Base-by-base conservation (phyloP, 2,888 invertebrate genomes). In the Netelia melanura region DNA sequence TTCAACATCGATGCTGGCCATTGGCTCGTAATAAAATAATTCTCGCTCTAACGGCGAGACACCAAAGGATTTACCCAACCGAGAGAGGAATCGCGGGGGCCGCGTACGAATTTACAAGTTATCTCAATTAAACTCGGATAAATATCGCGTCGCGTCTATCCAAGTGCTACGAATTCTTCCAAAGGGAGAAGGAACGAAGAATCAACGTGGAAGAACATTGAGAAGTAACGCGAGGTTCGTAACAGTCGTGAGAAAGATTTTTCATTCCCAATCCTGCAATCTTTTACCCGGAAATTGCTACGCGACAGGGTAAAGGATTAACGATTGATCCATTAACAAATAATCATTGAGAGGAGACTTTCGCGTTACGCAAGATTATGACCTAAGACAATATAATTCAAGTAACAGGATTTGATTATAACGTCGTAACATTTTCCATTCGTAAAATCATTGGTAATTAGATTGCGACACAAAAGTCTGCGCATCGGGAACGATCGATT, bases 1-100 rank as follows among this genome's bases (percentile, higher is more conserved):
- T 89, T 83, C 87, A 88, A 84, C 89, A 88, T 90, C 92, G 87
- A 92, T 91, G 91, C 90, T 90, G 88, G 91, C 92, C 90, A 87
- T 90, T 84, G 75, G 44, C 83, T 64, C 48, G 21, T 61, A 54
- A 81, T 81, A 78, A 74, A 67, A 56, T 83, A 52, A 67, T 25
- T 44, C 2, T 54, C 71, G 44, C 38, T 21, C 14, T 17, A 61
- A 71, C 43, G 68, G 43, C 76, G 58, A 81, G 56, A 21, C 58
- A 74, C 68, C 80, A 65, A 54, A 80, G 79, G 79, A 85, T 85
- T 79, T 44, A 80, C 82, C 83, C 61, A 61, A n/a, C 23, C 61
- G 58, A 58, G 3, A 48, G 14, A 48, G 11, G 14, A 48, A 38
- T 38, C 48, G 17, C 8, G 21, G 58, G 21, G 58, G 58, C 21